Evolutionary conservation across 2,888 invertebrate species (phyloP).

Genomic region (Synanthedon formicaeformis): DNA sequence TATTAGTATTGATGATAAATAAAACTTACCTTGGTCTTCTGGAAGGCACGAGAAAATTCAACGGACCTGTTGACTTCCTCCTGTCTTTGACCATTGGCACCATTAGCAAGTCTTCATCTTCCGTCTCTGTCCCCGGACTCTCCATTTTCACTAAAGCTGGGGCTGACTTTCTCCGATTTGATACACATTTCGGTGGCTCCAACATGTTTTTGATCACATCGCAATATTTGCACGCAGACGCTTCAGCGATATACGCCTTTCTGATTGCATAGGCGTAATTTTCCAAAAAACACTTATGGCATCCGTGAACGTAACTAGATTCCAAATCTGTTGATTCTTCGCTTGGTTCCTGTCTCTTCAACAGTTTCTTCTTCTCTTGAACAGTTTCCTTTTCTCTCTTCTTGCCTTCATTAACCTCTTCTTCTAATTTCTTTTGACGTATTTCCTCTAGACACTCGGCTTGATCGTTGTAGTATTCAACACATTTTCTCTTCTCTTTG

Average conservation of each 20-base stretch:
- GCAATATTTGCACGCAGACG: conserved; percentile 58
- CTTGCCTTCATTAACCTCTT: conserved; percentile 46
- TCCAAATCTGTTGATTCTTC: conserved; percentile 60
- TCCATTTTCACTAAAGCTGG: conserved; percentile 66
- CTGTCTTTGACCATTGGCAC: conserved; percentile 55
- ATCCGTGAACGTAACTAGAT: conserved; percentile 44
- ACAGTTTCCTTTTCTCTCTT: conserved; percentile 45
- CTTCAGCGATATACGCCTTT: conserved; percentile 55
- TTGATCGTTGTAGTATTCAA: conserved; percentile 75
- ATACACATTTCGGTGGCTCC: conserved; percentile 42
- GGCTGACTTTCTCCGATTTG: conserved; percentile 66
- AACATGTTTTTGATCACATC: conserved; percentile 62
- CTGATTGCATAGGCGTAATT: conserved; percentile 61
- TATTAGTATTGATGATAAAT: too few relatives aligned
- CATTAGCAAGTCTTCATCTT: conserved; percentile 53
- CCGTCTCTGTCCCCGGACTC: conserved; percentile 53
- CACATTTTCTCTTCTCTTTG: conserved; percentile 46
- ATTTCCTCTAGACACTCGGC: conserved; percentile 72
- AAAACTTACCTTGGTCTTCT: conserved; percentile 51
- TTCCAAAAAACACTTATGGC: conserved; percentile 64
- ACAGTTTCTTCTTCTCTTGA: conserved; percentile 39
- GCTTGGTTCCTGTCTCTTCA: conserved; percentile 43
- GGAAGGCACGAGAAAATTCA: conserved; percentile 49
- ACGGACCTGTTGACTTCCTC: conserved; percentile 66
- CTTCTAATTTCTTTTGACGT: conserved; percentile 42